Percentiles rank a stretch among this genome's conserved stretches.
Conservation (phyloP, 2,113 vertebrate species). For the Brevimyrus niger region DNA sequence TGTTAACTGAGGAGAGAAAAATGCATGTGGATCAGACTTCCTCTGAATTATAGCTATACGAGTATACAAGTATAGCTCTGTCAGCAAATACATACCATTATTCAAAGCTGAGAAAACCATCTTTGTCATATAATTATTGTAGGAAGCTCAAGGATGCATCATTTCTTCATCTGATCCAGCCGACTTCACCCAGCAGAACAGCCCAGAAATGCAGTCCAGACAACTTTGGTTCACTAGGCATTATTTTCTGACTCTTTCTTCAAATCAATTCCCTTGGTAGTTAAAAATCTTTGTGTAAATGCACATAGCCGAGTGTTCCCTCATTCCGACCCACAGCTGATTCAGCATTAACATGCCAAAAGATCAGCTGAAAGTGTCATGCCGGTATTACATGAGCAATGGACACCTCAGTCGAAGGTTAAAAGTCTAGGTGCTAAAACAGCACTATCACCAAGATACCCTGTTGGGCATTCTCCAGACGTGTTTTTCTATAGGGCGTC, state of each 20-base stretch:
- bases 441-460: not conserved
- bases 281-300: not conserved
- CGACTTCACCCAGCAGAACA: not conserved
- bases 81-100: constrained; percentile 5
- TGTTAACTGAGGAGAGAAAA: not conserved
- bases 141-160: not conserved
- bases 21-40: not conserved
- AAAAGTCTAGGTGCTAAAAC: not conserved
- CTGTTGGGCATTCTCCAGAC: not conserved
- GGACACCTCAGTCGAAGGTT: not conserved
- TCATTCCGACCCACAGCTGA: not conserved
- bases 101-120: not conserved
- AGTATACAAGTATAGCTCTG: not conserved
- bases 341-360: not conserved
- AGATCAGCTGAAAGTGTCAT: not conserved
- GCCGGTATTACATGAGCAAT: not conserved
- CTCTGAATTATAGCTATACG: not conserved
- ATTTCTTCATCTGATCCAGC: not conserved
- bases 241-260: not conserved
- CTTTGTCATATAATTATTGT: not conserved
- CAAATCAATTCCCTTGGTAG: not conserved
- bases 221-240: not conserved
- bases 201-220: not conserved
- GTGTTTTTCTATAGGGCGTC: not conserved
- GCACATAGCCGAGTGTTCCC: not conserved